Base-by-base conservation (phyloP, 2,888 invertebrate genomes). In the Disparrhopalites patrizii region DNA sequence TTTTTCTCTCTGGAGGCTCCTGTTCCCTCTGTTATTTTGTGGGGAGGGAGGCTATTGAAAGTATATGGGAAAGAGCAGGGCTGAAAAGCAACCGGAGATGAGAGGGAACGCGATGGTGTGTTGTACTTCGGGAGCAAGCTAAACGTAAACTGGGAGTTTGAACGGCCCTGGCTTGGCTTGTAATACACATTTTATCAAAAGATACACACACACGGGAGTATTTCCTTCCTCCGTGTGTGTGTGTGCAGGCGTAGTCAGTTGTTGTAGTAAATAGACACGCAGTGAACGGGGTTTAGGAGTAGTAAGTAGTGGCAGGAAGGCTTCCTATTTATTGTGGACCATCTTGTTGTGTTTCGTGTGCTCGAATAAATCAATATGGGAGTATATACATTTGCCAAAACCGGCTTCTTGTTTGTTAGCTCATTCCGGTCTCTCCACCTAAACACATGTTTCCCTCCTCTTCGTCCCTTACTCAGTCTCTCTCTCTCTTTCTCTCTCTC, bases 71-170 rank as follows among this genome's bases (percentile, higher is more conserved):
- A n/a, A n/a, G n/a, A n/a, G n/a, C n/a, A n/a, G n/a, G n/a, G n/a
- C n/a, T n/a, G n/a, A n/a, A n/a, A n/a, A n/a, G n/a, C n/a, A n/a
- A n/a, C n/a, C n/a, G n/a, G n/a, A n/a, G n/a, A n/a, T n/a, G n/a
- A n/a, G n/a, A n/a, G n/a, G n/a, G n/a, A 68, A 60, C 38, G 52
- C 54, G 66, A 55, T 69, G 56, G 68, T 69, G 74, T 69, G 56
- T 67, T 69, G 74, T 74, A 72, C 66, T 71, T 74, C 74, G 70
- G 72, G 70, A 72, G 71, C 74, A 70, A 70, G 71, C 71, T 72
- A 69, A 70, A 72, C 68, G 72, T 72, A 70, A 70, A 74, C 74
- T 74, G 74, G 70, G 66, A 69, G 71, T 60, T 58, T 62, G 33
- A 47, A 62, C 62, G 40, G 54, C 54, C 36, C 43, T 60, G 54